Evolutionary conservation across 2,888 invertebrate species (phyloP), one percentile per base, ranked within the genome.

Genomic region (Autographa pulchrina): DNA sequence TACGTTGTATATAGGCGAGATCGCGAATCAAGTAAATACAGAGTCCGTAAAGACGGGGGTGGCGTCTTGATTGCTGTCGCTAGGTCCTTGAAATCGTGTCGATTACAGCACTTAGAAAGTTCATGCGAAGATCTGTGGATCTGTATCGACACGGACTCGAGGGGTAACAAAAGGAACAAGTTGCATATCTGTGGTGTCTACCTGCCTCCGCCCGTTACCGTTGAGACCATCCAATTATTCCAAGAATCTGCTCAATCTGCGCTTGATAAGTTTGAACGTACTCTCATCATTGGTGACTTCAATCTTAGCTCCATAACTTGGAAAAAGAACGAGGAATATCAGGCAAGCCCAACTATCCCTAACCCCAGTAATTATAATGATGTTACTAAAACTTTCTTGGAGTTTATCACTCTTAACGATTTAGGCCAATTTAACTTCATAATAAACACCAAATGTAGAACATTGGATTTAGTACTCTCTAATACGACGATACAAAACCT

Each of bases 1-100:
- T 82, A 78, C 59, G 48, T 38, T n/a, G 74, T 82, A 14, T 80
- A 79, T 61, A 78, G 77, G 43, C 66, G 75, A 35, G 82, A 80
- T 61, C 74, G 80, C 18, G 68, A 70, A n/a, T 35, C 48, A 41
- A 62, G 65, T 18, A 65, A 43, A 6, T 62, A 61, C 13, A 62
- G 20, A 43, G 14, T 8, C 1, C 62, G 65, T 20, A 68, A 52
- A 38, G 64, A 68, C 32, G 68, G 68, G 8, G 71, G 72, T 38
- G 72, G 74, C 13, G 65, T 70, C 7, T 18, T 60, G 25, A 64
- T 73, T 16, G 70, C 72, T 4, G 65, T 73, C 11, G 61, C 68
- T 5, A 71, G 38, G 41, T 20, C 43, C 11, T 35, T 70, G 16
- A 43, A 54, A 14, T 71, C 75, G 13, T 32, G 56, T 54, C 58